Base-by-base conservation (phyloP, 2,888 invertebrate species). In the Leptopilina drosophilae region DNA sequence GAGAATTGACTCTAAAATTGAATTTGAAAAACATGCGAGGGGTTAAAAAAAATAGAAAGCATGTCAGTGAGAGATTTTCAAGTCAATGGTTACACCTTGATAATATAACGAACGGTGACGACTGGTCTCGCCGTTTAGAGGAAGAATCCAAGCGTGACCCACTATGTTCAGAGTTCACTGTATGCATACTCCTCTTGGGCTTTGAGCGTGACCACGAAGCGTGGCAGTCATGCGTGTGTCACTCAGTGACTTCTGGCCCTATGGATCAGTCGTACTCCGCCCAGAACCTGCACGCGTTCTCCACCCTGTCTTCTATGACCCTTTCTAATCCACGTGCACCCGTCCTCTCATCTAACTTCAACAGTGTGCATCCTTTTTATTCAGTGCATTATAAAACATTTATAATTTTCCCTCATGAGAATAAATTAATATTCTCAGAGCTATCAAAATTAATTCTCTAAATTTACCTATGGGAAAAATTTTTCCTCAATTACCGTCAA, bases 221-320 rank as follows among this genome's bases (percentile, higher is more conserved):
- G 90, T 91, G 91, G 90, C 90, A 86, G 89, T 85, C 89, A 90
- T 90, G 91, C 91, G 91, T 91, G 90, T 90, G 91, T 91, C 91
- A 90, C 90, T 90, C 87, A 86, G 86, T 89, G 89, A 89, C 90
- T 90, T 87, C 87, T 88, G 87, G 87, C 87, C 86, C 85, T 84
- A 80, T 84, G 86, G 86, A 88, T 87, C 86, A 84, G 81, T 88
- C 83, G 85, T 86, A 86, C 86, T 87, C 89, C 90, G 90, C 91
- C 91, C 90, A 90, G 87, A 90, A 89, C 86, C 84, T 89, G 89
- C 90, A 90, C 90, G 89, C 90, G 88, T 87, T 84, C 82, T 81
- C 78, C 65, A 4, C 78, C 77, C 76, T 78, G 69, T 6, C 67
- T 67, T 67, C 42, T 11, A 42, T 67, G 67, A 67, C 67, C 53